These are phyloP conservation scores for Phocoena phocoena DNA, from an alignment of 2,113 vertebrate species.

Conservation along the genomic window DNA sequence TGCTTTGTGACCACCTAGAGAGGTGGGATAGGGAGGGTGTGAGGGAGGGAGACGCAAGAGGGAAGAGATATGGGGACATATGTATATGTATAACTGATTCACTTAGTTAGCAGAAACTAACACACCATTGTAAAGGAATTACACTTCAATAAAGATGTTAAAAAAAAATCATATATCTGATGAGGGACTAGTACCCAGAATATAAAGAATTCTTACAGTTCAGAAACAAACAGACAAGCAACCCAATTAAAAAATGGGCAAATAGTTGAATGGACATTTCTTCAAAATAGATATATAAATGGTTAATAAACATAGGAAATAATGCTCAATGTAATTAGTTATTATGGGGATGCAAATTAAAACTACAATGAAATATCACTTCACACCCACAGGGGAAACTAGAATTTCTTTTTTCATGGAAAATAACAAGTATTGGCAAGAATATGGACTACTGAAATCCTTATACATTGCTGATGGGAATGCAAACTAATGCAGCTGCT, in stretches of 20 bases:
- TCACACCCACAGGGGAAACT: neutral
- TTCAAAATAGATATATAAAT: too few species aligned
- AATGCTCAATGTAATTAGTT: neutral
- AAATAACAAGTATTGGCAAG: neutral
- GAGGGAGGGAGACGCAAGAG: too few species aligned
- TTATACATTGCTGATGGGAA: neutral
- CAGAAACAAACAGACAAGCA: neutral
- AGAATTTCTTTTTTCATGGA: neutral
- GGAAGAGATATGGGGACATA: too few species aligned
- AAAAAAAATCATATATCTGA: neutral
- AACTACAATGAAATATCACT: neutral
- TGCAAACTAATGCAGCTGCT: neutral
- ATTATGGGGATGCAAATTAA: neutral
- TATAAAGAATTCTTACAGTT: neutral
- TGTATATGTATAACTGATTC: too few species aligned
- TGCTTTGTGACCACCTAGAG: too few species aligned
- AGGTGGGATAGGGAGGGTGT: too few species aligned
- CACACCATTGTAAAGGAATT: too few species aligned
- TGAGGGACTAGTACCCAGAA: neutral
- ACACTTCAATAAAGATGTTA: too few species aligned
- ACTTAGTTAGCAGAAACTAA: too few species aligned
- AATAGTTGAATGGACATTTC: too few species aligned
- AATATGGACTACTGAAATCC: neutral
- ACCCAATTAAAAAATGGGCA: neutral
- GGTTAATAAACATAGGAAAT: neutral